Evolutionary conservation across 2,113 vertebrate species (phyloP), one percentile per base, ranked within the genome.

Genomic region (Cromileptes altivelis): DNA sequence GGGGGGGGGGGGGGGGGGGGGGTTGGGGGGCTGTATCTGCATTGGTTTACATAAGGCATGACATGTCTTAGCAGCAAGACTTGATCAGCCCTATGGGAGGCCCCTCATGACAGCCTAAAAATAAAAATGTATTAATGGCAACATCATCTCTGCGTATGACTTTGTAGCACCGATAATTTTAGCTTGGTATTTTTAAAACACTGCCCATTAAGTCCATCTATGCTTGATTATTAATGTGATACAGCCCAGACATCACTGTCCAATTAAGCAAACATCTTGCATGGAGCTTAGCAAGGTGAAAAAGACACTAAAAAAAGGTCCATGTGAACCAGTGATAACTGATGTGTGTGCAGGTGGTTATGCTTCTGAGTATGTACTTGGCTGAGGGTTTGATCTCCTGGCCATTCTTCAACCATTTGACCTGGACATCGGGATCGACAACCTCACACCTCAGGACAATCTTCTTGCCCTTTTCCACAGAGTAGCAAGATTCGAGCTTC

Each of bases 401-500:
- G 55, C 97, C 97, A 0, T 98, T 98, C 95, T 97, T 97, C 85
- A 95, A 91, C 97, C 97, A 98, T 94, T 97, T 98, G 86, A 97
- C 95, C 19, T 94, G 92, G 47, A 90, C 53, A 13, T 96, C 92
- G 3, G 97, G 97, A 74, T 97, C 93, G 0, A 96, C 90, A 85
- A 98, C 92, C 78, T 98, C 97, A 42, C 97, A 96, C 1, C 75
- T 82, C 94, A 98, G 47, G 65, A 97, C 96, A 27, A 98, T 95
- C 90, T 94, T 98, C 71, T 96, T 95, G 30, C 97, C 97, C 57
- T 94, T 97, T 19, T 97, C 95, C 85, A 97, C 95, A 0, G 97
- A 95, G 93, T 98, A 98, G 60, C 95, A 96, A 0, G 95, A 92
- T 0, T 98, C 97, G 60, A 98, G 87, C 78, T 88, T 97, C 78